Conservation (phyloP, 2,113 vertebrate species). For the Clarias magur region DNA sequence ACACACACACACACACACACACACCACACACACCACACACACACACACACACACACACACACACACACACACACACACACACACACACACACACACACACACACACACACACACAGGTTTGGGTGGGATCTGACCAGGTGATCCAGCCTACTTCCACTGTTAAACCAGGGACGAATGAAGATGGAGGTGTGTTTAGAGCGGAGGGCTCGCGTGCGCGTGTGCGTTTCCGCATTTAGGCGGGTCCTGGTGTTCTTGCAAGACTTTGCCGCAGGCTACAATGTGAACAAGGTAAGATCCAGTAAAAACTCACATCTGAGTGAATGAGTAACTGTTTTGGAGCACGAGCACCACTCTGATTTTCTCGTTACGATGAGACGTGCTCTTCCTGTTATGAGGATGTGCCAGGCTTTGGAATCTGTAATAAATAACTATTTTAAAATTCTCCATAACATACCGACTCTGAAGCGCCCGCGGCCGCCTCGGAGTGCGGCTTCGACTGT, state of each 20-base stretch:
- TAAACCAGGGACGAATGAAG: background rate
- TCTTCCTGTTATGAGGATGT: constrained; percentile 1
- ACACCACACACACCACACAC: too few relatives aligned
- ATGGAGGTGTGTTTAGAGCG: background rate
- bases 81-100: background rate
- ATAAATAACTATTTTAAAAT: constrained; percentile 64
- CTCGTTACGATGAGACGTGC: background rate
- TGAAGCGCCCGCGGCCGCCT: constrained; percentile 67
- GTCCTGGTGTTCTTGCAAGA: constrained; percentile 44
- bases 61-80: background rate
- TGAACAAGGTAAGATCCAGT: background rate
- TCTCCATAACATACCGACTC: constrained; percentile 62
- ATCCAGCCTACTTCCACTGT: constrained; percentile 35
- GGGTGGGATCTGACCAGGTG: constrained; percentile 60
- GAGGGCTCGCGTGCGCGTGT: constrained; percentile 41
- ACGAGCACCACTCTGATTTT: background rate
- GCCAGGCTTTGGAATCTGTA: constrained; percentile 53
- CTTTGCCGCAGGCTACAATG: constrained; percentile 28
- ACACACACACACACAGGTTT: constrained; percentile 31
- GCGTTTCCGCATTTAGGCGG: background rate
- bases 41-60: too few relatives aligned
- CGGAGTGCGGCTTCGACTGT: constrained; percentile 74
- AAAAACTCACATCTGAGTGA: constrained; percentile 26
- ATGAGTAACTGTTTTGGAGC: constrained; percentile 26
- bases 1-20: background rate